A percentile compares a stretch with the other conserved stretches of the same genome.
Conservation (phyloP, 2,113 vertebrate genomes). For the Menura novaehollandiae region DNA sequence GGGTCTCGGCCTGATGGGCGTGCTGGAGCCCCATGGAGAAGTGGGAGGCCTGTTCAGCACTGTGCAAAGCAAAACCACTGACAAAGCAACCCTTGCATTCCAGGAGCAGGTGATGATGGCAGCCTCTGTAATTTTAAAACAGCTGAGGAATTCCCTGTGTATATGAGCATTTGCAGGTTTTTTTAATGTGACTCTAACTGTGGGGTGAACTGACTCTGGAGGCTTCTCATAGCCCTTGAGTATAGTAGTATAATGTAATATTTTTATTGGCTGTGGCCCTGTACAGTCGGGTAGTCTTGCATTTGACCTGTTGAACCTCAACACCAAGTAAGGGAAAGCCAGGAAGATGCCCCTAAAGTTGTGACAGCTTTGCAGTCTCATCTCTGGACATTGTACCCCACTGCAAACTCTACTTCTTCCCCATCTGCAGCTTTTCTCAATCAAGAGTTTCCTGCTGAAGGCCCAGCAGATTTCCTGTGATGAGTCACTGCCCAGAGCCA, state of each 20-base stretch:
- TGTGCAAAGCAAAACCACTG: background rate
- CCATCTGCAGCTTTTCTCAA: background rate
- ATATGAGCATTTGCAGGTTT: background rate
- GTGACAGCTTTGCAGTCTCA: background rate
- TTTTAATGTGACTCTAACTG: background rate
- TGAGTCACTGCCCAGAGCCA: background rate
- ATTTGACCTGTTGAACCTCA: background rate
- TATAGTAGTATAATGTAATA: background rate
- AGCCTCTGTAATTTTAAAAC: background rate
- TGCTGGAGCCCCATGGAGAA: background rate
- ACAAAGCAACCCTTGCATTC: background rate
- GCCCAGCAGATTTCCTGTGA: background rate
- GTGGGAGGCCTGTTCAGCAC: background rate
- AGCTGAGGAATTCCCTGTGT: background rate
- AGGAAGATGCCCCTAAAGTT: background rate
- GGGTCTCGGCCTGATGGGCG: rapidly evolving
- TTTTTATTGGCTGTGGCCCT: background rate
- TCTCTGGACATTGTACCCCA: background rate
- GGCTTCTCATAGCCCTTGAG: background rate
- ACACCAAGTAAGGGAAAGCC: background rate
- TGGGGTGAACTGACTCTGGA: background rate
- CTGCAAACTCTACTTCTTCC: background rate
- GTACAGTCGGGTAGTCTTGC: background rate
- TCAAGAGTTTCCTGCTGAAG: background rate
- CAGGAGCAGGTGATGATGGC: background rate